phyloP scores from a whole-genome alignment of 1,140 invertebrate genomes.

The Eriocheir sinensis region DNA sequence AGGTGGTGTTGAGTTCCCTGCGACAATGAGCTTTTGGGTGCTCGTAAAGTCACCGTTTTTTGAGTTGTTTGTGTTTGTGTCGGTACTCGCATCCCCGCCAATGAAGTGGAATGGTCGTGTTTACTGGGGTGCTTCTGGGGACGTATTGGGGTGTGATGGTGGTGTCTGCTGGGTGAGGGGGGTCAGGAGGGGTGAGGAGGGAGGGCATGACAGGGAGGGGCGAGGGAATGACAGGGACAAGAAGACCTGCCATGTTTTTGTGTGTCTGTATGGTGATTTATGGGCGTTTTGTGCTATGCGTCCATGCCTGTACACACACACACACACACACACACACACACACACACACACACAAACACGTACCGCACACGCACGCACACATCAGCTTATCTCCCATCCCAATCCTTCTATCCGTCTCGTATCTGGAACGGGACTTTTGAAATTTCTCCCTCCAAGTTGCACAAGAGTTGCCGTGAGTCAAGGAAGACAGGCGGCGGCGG shows the following conservation, averaged over 20 bases:
- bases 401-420: neutral
- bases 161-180: neutral
- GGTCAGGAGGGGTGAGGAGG: neutral
- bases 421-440: conserved; percentile 1
- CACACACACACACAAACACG: neutral
- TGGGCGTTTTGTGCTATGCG: neutral
- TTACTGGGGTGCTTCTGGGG: neutral
- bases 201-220: neutral
- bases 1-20: neutral
- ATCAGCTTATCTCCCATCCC: neutral
- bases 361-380: neutral
- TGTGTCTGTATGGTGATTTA: neutral
- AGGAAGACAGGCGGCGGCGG: neutral
- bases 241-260: neutral
- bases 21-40: neutral
- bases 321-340: conserved; percentile 22
- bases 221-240: neutral
- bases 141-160: neutral
- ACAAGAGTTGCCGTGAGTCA: neutral
- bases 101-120: neutral
- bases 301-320: neutral
- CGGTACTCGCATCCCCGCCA: neutral
- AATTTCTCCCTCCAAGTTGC: neutral
- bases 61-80: neutral
- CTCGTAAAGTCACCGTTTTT: neutral